Evolutionary conservation across 2,113 vertebrate genomes (phyloP).

Genomic region (Myxocyprinus asiaticus): DNA sequence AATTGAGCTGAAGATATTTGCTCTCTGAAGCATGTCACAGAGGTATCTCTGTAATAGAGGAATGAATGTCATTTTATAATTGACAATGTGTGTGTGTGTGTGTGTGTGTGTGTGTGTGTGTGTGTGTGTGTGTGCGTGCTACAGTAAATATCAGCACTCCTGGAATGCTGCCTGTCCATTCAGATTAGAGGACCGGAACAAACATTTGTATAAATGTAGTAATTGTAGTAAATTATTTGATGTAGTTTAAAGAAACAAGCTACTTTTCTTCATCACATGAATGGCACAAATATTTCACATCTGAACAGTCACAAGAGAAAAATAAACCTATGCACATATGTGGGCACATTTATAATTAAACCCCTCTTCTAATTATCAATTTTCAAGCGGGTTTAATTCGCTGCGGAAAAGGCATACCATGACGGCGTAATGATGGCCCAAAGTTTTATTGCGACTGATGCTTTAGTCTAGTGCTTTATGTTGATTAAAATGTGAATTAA

Average conservation of each 20-base stretch:
- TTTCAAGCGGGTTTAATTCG: background rate
- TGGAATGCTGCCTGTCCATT: too few species aligned
- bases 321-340: background rate
- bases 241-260: background rate
- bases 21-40: conserved; percentile 10
- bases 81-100: background rate
- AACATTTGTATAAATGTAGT: too few species aligned
- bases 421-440: background rate
- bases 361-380: background rate
- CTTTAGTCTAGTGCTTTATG: conserved; percentile 32
- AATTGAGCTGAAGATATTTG: conserved; percentile 32
- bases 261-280: background rate
- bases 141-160: too few species aligned
- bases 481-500: conserved; percentile 47
- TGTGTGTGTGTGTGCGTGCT: too few species aligned
- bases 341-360: conserved; percentile 2
- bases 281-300: background rate
- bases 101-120: too few species aligned
- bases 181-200: too few species aligned
- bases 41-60: conserved; percentile 10
- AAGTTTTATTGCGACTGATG: conserved; percentile 6
- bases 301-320: background rate
- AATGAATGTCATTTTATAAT: background rate
- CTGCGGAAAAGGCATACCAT: background rate
- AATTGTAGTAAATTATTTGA: background rate